These are phyloP conservation scores for Lynx canadensis DNA, from an alignment of 2,113 vertebrate genomes.

Conservation along the genomic window DNA sequence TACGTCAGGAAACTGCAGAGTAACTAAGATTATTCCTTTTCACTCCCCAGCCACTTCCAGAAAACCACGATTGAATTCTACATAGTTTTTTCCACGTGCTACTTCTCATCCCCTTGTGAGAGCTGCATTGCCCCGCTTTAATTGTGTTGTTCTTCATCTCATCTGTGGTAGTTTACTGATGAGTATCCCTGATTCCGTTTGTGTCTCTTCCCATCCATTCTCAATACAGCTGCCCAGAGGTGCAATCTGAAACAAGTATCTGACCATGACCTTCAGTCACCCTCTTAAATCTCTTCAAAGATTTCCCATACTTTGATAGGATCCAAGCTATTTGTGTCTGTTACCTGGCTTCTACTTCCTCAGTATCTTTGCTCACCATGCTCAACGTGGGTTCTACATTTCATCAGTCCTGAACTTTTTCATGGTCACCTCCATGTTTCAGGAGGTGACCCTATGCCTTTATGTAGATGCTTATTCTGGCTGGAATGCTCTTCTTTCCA, in stretches of 20 bases:
- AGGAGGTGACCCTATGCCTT: neutral
- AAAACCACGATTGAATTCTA: neutral
- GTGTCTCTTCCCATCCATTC: neutral
- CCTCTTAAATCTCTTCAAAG: neutral
- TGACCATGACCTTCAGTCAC: neutral
- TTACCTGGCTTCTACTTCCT: neutral
- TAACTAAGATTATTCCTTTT: neutral
- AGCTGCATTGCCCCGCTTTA: neutral
- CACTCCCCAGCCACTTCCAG: neutral
- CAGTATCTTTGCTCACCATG: neutral
- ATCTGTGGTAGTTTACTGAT: neutral
- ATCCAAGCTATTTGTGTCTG: neutral
- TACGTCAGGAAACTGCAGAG: neutral
- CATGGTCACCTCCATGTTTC: neutral
- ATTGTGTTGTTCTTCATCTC: neutral
- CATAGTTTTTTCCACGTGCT: neutral
- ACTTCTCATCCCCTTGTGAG: neutral
- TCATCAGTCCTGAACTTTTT: neutral
- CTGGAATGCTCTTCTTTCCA: neutral
- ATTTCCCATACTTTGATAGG: neutral
- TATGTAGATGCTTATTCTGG: neutral
- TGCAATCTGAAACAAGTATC: neutral
- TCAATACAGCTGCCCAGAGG: neutral
- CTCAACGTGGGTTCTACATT: neutral
- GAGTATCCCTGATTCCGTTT: neutral